Conservation (phyloP, 2,113 vertebrate genomes). For the Burhinus bistriatus region DNA sequence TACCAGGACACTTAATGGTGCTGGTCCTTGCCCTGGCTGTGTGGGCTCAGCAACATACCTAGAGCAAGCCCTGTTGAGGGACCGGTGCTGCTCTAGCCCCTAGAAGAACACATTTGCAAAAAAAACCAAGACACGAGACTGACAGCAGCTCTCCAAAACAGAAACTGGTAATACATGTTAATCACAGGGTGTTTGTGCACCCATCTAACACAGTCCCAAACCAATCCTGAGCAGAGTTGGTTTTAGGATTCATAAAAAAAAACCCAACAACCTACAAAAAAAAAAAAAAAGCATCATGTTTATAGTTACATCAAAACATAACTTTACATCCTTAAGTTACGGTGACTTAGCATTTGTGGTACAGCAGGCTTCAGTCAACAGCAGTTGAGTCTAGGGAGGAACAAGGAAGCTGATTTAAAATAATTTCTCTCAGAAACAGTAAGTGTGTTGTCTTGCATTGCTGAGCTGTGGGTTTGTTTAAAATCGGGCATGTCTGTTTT, state of each 20-base stretch:
- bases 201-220: not conserved
- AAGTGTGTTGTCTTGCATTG: conserved; percentile 16
- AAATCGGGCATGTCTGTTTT: not conserved
- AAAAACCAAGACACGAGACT: not conserved
- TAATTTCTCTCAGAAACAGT: not conserved
- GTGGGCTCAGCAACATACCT: not conserved
- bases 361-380: not conserved
- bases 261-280: not conserved
- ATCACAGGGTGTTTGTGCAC: not conserved
- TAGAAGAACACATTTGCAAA: not conserved
- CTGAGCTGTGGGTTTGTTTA: conserved; percentile 17
- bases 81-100: not conserved
- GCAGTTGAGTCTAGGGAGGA: not conserved
- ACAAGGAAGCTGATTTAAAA: not conserved
- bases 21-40: not conserved
- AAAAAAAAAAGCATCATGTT: not conserved
- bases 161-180: not conserved
- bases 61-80: not conserved
- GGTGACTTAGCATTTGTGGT: not conserved
- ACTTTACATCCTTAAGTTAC: not conserved
- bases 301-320: not conserved
- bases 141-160: not conserved
- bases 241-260: not conserved
- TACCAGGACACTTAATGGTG: not conserved
- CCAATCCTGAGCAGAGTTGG: not conserved